Base-by-base conservation (phyloP, 2,113 vertebrate species). In the Ameiurus melas region DNA sequence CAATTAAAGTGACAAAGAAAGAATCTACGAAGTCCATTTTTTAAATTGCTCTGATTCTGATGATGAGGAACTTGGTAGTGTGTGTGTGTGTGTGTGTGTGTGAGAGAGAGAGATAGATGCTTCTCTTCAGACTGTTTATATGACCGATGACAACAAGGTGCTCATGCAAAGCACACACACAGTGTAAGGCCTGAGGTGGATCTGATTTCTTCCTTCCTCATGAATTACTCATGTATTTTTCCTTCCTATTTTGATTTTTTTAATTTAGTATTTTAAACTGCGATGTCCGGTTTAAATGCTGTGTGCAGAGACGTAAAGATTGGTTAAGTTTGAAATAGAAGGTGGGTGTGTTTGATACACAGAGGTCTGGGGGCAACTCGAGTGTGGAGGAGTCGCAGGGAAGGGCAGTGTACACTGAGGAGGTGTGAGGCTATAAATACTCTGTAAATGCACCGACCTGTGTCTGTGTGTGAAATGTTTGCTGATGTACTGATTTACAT, bases 351-450 rank as follows among this genome's bases (percentile, higher is more conserved):
- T 36, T 33, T 36, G 7, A n/a, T 51, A n/a, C 5, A 25, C 47
- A 53, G 43, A 5, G 27, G 64, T n/a, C 13, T 30, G n/a, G 12
- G 22, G 19, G 70, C 8, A 14, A 53, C 25, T 6, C 7, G 47
- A 79, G 79, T 36, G n/a, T 58, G 79, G 51, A 58, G n/a, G 55
- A 13, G 79, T 36, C 53, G 17, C 39, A 33, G 84, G 19, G 55
- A 33, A 64, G 80, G 86, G 85, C 9, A 71, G 79, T 85, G 75
- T 80, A 84, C 39, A 68, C 78, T 77, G 87, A 89, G 89, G 90
- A 94, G 92, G 90, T 93, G 92, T 88, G 88, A 91, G 75, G 55
- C 89, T 93, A 93, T 93, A 94, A 94, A 93, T 94, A 92, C 91
- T 20, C 70, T 33, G 88, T 91, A 92, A 93, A 93, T 89, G 91